phyloP scores from a whole-genome alignment of 2,797 vertebrate species.

The Arnoldichthys spilopterus region DNA sequence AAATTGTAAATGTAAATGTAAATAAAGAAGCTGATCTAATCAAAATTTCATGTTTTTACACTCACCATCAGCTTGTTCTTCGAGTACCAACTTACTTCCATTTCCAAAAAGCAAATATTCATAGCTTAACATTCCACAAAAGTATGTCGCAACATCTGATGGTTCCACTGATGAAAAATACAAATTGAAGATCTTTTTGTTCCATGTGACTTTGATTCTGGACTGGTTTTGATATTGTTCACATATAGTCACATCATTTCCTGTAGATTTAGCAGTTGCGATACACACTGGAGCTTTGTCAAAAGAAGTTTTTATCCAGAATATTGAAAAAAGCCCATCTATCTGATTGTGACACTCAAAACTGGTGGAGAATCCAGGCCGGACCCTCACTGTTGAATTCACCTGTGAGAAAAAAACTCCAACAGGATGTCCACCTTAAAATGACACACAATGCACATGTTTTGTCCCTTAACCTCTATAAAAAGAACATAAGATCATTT shows the following conservation, averaged over 20 bases:
- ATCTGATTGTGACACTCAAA: background rate
- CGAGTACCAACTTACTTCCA: background rate
- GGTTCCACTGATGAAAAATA: conserved; percentile 5
- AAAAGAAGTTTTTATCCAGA: background rate
- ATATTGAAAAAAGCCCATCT: background rate
- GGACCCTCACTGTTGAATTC: background rate
- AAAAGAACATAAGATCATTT: background rate
- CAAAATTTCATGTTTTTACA: background rate
- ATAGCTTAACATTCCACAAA: background rate
- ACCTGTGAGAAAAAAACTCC: background rate
- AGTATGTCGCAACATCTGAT: background rate
- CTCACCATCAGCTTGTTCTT: conserved; percentile 5
- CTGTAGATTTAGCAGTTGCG: background rate
- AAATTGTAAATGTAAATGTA: background rate
- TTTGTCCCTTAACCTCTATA: background rate
- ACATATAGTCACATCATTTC: background rate
- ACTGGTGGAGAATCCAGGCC: background rate
- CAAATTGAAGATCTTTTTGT: background rate
- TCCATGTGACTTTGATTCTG: conserved; percentile 21
- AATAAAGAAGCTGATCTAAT: background rate
- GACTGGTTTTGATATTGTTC: conserved; percentile 3
- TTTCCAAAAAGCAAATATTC: conserved; percentile 12
- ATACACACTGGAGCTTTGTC: background rate
- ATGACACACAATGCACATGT: background rate
- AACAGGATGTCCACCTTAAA: background rate